Evolutionary conservation across 2,888 invertebrate species (phyloP).

Genomic region (Tipula unca): DNA sequence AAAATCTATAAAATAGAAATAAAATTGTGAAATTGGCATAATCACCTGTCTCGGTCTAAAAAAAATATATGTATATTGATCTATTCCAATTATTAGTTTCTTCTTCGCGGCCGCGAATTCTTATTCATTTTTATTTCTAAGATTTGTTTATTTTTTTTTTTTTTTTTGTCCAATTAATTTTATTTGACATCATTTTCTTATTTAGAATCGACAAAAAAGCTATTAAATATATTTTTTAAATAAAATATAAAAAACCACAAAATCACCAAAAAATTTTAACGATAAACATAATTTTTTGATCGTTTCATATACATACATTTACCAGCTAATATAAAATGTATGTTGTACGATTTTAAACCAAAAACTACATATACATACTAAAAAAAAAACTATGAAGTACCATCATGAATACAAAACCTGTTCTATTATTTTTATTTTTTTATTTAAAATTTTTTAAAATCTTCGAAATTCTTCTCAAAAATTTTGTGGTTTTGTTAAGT

Average conservation of each 20-base stretch:
- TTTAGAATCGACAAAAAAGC: not conserved
- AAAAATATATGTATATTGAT: not conserved
- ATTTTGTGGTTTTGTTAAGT: not conserved
- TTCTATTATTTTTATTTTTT: not conserved
- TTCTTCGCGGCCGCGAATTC: not conserved
- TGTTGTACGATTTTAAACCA: not conserved
- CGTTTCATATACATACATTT: not conserved
- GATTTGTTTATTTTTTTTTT: not conserved
- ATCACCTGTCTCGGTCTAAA: not conserved
- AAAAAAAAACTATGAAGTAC: slow-evolving; percentile 1
- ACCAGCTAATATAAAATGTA: not conserved
- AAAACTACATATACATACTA: not conserved
- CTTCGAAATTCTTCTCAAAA: not conserved
- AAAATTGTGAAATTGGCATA: not conserved
- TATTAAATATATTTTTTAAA: not conserved
- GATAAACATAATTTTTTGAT: not conserved
- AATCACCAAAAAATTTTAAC: not conserved
- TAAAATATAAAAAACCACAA: not conserved
- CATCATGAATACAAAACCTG: not conserved
- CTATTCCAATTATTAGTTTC: not conserved
- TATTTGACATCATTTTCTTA: slow-evolving; percentile 14
- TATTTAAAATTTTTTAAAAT: not conserved
- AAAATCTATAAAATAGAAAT: not conserved
- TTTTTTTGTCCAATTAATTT: not conserved
- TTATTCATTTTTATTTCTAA: not conserved